Percentiles rank a stretch among this genome's conserved stretches.
phyloP scores from a whole-genome alignment of 2,113 vertebrate genomes.

The Pantherophis guttatus region DNA sequence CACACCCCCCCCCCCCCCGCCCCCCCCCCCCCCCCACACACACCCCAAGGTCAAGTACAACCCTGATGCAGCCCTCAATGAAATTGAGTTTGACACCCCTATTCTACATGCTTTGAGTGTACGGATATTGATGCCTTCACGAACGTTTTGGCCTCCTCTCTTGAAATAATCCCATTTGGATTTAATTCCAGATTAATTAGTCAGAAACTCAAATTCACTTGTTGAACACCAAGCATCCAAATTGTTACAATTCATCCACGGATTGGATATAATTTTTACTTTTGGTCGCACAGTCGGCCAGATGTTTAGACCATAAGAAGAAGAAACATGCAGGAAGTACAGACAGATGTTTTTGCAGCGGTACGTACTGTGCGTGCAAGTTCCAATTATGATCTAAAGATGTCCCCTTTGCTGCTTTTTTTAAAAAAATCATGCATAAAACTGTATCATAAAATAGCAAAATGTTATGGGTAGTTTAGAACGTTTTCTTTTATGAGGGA shows the following conservation, averaged over 20 bases:
- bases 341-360: not conserved
- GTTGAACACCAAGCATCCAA: not conserved
- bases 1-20: too few relatives aligned
- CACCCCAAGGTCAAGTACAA: too few relatives aligned
- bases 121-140: not conserved
- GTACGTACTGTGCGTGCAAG: not conserved
- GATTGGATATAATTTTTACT: not conserved
- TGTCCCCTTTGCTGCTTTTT: not conserved
- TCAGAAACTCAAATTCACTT: not conserved
- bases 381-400: not conserved
- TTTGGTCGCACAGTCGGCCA: not conserved
- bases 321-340: not conserved
- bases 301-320: not conserved
- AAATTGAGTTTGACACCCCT: too few relatives aligned
- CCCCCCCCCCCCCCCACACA: too few relatives aligned
- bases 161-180: not conserved
- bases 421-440: not conserved
- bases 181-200: not conserved
- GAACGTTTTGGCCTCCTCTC: not conserved
- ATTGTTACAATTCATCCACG: not conserved
- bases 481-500: conserved; percentile 3
- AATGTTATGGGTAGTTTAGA: not conserved
- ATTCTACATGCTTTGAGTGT: not conserved
- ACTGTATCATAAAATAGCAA: not conserved
- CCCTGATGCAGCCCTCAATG: too few relatives aligned